Evolutionary conservation across 2,888 invertebrate species (phyloP).

Genomic region (Elysia crispata): DNA sequence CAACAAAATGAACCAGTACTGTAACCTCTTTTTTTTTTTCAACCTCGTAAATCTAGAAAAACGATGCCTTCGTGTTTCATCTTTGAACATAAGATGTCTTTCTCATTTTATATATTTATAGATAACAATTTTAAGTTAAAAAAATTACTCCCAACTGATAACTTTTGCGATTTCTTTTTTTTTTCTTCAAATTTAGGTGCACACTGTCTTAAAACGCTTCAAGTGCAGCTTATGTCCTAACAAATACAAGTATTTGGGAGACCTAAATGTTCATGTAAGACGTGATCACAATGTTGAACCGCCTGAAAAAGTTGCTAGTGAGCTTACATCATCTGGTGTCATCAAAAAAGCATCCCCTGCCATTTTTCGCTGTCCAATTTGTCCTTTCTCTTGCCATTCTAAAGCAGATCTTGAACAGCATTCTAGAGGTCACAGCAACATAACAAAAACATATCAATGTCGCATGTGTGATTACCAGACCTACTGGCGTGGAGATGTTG

Average conservation of each 20-base stretch:
- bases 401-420: constrained; percentile 79
- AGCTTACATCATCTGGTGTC: constrained; percentile 56
- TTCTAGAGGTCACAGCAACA: constrained; percentile 77
- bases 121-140: too few relatives aligned
- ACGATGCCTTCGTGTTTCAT: too few relatives aligned
- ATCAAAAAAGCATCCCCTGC: constrained; percentile 65
- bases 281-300: constrained; percentile 80
- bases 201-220: constrained; percentile 73
- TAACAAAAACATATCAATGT: constrained; percentile 78
- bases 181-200: constrained; percentile 55
- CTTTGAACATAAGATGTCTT: too few relatives aligned
- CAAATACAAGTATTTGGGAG: constrained; percentile 85
- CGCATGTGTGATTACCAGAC: constrained; percentile 78
- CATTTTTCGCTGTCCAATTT: constrained; percentile 83
- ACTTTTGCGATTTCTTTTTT: too few relatives aligned
- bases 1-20: too few relatives aligned
- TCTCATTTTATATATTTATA: too few relatives aligned
- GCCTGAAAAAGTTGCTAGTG: constrained; percentile 69
- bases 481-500: constrained; percentile 79
- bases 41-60: too few relatives aligned
- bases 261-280: constrained; percentile 84
- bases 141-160: too few relatives aligned
- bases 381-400: constrained; percentile 78
- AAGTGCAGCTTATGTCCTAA: constrained; percentile 83
- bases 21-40: too few relatives aligned